Conservation (phyloP, 2,797 vertebrate species). For the Channa striata region DNA sequence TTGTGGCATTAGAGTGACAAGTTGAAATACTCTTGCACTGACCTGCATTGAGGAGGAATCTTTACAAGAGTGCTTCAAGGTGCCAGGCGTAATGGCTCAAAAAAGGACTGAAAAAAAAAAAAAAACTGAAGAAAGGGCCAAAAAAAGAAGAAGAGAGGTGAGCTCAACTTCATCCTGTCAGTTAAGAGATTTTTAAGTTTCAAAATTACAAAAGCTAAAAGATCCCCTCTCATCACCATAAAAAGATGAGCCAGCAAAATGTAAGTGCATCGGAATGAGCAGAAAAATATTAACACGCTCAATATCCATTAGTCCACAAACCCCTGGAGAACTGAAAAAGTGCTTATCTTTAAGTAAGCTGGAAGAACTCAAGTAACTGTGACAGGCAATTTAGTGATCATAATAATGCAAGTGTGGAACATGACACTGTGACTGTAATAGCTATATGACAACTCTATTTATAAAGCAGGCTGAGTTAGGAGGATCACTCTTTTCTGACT, state of each 20-base stretch:
- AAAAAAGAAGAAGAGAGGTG: background rate
- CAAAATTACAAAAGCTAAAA: background rate
- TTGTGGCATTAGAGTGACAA: slow-evolving; percentile 4
- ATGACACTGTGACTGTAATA: slow-evolving; percentile 63
- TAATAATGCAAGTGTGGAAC: slow-evolving; percentile 63
- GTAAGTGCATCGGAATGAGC: slow-evolving; percentile 28
- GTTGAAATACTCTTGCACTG: background rate
- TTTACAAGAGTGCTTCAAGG: background rate
- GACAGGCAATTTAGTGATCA: slow-evolving; percentile 68
- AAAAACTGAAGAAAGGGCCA: background rate
- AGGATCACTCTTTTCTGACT: slow-evolving; percentile 54
- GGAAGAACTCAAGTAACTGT: slow-evolving; percentile 62
- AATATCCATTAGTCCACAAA: slow-evolving; percentile 57
- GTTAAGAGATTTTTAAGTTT: slow-evolving; percentile 10
- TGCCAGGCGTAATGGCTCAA: background rate
- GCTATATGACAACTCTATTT: slow-evolving; percentile 71
- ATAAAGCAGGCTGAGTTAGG: slow-evolving; percentile 28
- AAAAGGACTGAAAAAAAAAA: background rate
- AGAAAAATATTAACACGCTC: slow-evolving; percentile 52
- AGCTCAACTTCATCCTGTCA: background rate
- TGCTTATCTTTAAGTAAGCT: slow-evolving; percentile 72
- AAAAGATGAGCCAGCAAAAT: slow-evolving; percentile 53
- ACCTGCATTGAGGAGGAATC: slow-evolving; percentile 15
- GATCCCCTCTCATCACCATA: slow-evolving; percentile 27
- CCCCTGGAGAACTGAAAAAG: slow-evolving; percentile 51